Evolutionary conservation across 2,797 vertebrate species (phyloP), one percentile per base, ranked within the genome.

Genomic region (Lepilemur septentrionalis): DNA sequence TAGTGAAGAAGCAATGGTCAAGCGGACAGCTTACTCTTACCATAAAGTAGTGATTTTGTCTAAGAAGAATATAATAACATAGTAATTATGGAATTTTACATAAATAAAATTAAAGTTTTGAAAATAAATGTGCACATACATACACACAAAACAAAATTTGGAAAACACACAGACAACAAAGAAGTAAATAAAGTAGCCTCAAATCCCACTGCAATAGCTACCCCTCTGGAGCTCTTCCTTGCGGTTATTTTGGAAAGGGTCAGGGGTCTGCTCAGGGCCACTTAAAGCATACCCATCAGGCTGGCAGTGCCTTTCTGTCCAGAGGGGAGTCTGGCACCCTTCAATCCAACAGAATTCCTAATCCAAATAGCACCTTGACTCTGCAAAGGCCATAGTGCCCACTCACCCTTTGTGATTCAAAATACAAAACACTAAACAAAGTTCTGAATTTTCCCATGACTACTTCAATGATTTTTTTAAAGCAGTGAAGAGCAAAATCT

Each of bases 381-480:
- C 80, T 69, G 17, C 76, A 67, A 82, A 95, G 38, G 48, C 87
- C 83, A 46, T 6, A 5, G 46, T 81, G 48, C 50, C 59, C 85
- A 90, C 85, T 88, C 63, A 92, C 88, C 38, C 41, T 28, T 38
- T 82, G 67, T 70, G n/a, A 94, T 94, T 93, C 55, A 72, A 89
- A 81, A 91, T 35, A 79, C 13, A 14, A 55, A 88, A 80, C 89
- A 46, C 61, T 55, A 79, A 87, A 38, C 55, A 69, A 83, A 89
- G 52, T 90, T 88, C 91, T 94, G 32, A 84, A 89, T 85, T 89
- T 94, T 93, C 69, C 79, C 63, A 76, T 76, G 70, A 79, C 55
- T 32, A 38, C n/a, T 48, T 81, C 41, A 69, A 23, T 50, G 61
- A 22, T 91, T 72, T 91, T 69, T 83, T 93, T 70, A 41, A 78